Evolutionary conservation across 1,140 invertebrate species (phyloP), one percentile per base, ranked within the genome.

Genomic region (Eciton burchellii): DNA sequence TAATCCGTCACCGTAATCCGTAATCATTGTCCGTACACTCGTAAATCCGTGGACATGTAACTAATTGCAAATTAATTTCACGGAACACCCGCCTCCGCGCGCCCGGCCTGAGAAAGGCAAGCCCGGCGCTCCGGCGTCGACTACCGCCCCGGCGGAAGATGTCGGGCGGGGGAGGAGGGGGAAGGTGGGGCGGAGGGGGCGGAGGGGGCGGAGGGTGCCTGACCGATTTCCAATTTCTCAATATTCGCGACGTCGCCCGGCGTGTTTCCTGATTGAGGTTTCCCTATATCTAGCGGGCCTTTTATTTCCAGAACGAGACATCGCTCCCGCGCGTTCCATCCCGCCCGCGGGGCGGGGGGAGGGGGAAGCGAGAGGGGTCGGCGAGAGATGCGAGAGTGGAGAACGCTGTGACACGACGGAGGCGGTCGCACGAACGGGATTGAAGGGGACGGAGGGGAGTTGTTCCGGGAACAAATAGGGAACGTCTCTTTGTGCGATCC

Each of bases 161-260:
- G 43, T 74, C 68, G 73, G 74, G 71, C 66, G 72, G 81, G 54
- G 43, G 6, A 35, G 35, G 35, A 35, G 2, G 35, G 35, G 35
- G 6, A 35, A n/a, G 12, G 66, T n/a, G n/a, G n/a, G 54, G 21
- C 16, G 8, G 6, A 35, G 54, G 14, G 73, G 74, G 71, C 66
- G 72, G 81, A 49, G 43, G 6, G 6, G 35, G 35, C 2, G 2
- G 35, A 6, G 35, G 6, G 6, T n/a, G 72, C 66, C 74, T 89
- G 90, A 90, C 89, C 86, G 84, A 90, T 89, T 89, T 91, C 84
- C 88, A 88, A 91, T 90, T 91, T 86, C 82, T 84, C 84, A 82
- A 91, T 90, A 90, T 91, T 91, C 87, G 82, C 83, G 86, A 90
- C 82, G 84, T 84, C 68, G 66, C 70, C 62, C 86, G 26, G 60